Base-by-base conservation (phyloP, 2,113 vertebrate genomes). In the Percopsis transmontana region DNA sequence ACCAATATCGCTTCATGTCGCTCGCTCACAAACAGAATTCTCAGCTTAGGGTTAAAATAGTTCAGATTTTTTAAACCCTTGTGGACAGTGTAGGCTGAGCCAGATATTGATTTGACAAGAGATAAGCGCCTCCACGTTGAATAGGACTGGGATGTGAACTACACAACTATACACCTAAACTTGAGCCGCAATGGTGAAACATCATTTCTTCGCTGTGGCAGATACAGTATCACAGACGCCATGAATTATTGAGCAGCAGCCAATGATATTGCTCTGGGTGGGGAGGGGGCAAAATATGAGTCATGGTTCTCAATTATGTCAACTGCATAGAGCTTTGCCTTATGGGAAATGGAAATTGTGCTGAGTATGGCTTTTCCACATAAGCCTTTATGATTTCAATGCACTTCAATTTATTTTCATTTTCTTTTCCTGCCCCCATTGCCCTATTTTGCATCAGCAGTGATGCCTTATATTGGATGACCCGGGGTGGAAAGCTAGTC, bases 211-310 rank as follows among this genome's bases (percentile, higher is more conserved):
- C 16, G 48, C 57, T 63, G 68, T 71, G 51, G 41, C 65, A 80
- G 70, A 77, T 74, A 66, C 52, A 61, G 60, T 71, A 81, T 84
- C 68, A 77, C 16, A 73, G 72, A 20, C 52, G 57, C 54, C 52
- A 85, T 89, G 72, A 62, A 89, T 86, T 83, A 87, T 91, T 85
- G 20, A 86, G 68, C 60, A 80, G 70, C 51, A 62, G 33, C 70
- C 51, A 24, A 66, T 72, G 68, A 80, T 76, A 81, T 68, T 79
- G 66, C 82, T 80, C 72, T 60, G 41, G 67, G 75, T 69, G 60
- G 19, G 53, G 40, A 65, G 75, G 75, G 68, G 19, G 54, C 53
- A 55, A 62, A 68, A 61, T 69, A 68, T 71, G 83, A 84, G 68
- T 84, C 72, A 70, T 65, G 39, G 66, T 70, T 75, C 86, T 85